phyloP scores from a whole-genome alignment of 30 jellyfish, hydroid and myxozoan genomes.

The Clytia hemisphaerica region DNA sequence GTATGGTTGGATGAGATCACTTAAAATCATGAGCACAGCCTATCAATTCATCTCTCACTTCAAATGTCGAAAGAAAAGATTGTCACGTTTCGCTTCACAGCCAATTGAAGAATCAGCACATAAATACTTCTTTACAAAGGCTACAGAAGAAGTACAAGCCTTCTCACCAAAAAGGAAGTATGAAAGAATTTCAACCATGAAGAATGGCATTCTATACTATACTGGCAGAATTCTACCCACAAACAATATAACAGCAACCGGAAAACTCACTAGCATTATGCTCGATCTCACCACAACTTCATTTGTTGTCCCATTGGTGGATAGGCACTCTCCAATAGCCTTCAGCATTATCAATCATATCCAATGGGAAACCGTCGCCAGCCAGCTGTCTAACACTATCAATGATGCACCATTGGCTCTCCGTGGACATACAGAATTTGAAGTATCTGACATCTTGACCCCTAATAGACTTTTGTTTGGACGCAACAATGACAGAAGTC shows the following conservation, averaged over 20 bases:
- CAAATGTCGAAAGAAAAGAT: too few species aligned
- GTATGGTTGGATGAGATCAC: background rate
- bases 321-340: background rate
- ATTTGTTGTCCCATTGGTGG: conserved; percentile 10
- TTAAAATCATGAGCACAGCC: background rate
- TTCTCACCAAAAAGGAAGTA: conserved; percentile 13
- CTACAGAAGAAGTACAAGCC: background rate
- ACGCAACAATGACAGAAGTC: too few species aligned
- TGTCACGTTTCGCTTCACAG: background rate
- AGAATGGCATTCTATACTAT: background rate
- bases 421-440: too few species aligned
- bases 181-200: background rate
- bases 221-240: conserved; percentile 17
- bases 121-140: conserved; percentile 15
- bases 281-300: too few species aligned
- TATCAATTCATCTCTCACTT: too few species aligned
- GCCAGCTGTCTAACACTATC: too few species aligned
- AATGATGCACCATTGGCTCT: too few species aligned
- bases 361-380: too few species aligned
- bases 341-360: background rate
- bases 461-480: too few species aligned
- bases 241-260: background rate
- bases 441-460: too few species aligned
- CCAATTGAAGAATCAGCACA: background rate
- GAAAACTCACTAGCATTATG: background rate